Evolutionary conservation across 1,140 invertebrate species (phyloP).

Genomic region (Campoletis sonorensis): DNA sequence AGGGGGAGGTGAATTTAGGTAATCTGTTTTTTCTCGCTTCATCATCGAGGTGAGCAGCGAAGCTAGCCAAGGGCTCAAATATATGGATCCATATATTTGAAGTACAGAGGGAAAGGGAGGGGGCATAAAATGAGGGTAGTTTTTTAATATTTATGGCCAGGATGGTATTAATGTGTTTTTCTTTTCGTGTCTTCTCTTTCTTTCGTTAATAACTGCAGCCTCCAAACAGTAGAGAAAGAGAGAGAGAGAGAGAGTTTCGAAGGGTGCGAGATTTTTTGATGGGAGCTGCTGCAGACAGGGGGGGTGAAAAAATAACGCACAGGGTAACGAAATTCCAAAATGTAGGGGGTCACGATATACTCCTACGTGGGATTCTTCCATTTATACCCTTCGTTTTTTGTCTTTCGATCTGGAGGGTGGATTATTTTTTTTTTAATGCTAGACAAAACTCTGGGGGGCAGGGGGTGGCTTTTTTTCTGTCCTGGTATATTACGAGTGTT

Average conservation of each 20-base stretch:
- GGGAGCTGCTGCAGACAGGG: slow-evolving; percentile 51
- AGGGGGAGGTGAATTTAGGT: neutral
- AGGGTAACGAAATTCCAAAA: slow-evolving; percentile 41
- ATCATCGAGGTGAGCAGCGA: slow-evolving; percentile 50
- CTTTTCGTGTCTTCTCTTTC: slow-evolving; percentile 46
- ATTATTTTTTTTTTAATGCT: slow-evolving; percentile 52
- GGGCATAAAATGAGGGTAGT: slow-evolving; percentile 59
- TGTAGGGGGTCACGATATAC: slow-evolving; percentile 51
- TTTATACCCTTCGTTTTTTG: slow-evolving; percentile 24
- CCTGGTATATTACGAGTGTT: slow-evolving; percentile 20
- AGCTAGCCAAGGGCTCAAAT: neutral
- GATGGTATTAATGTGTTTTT: slow-evolving; percentile 70
- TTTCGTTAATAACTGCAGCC: slow-evolving; percentile 69
- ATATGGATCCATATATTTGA: slow-evolving; percentile 9
- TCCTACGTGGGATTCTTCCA: slow-evolving; percentile 6
- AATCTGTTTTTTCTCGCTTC: slow-evolving; percentile 34
- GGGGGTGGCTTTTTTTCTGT: slow-evolving; percentile 11
- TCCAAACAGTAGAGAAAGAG: slow-evolving; percentile 60
- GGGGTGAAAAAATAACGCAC: slow-evolving; percentile 49
- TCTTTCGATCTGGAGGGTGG: slow-evolving; percentile 46
- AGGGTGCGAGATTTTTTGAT: slow-evolving; percentile 60
- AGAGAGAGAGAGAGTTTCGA: slow-evolving; percentile 53
- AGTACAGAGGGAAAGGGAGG: neutral
- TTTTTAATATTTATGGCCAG: slow-evolving; percentile 71
- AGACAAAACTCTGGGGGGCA: too few relatives aligned